Base-by-base conservation (phyloP, 2,797 vertebrate species). In the Spheniscus humboldti region DNA sequence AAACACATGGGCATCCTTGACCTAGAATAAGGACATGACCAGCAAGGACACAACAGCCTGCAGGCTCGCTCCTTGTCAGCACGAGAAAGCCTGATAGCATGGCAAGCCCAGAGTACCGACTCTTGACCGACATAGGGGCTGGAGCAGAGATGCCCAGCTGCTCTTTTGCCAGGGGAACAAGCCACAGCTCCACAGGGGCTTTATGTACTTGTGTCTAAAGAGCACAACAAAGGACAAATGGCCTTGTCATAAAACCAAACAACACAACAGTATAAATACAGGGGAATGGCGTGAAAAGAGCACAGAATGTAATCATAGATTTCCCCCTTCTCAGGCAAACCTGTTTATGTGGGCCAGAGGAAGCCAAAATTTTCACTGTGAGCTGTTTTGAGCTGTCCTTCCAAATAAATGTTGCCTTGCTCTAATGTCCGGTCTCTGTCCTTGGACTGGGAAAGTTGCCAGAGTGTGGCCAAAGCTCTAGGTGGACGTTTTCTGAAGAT, bases 381-480 rank as follows among this genome's bases (percentile, higher is more conserved):
- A 88, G 50, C 11, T 7, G 18, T 73, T 94, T 88, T 75, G 62
- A 88, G 64, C 85, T 90, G 82, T 92, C 62, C 64, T 96, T 94
- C 30, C 72, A 81, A 90, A 90, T 75, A 90, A 90, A 72, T 47
- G 35, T 84, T 83, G 57, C 75, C 33, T 84, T 88, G 68, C 62
- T 88, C 6, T 92, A 95, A 57, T 62, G 81, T 53, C 79, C 3
- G 27, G 57, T 30, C 79, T 93, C 77, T 4, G 55, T 94, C 92
- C 86, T 94, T 90, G 67, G 50, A 10, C 85, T 94, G 87, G 94
- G 94, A 95, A 92, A 52, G 43, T 50, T 94, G 91, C 85, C 89
- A 91, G 86, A 90, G 41, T 75, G 71, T 90, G 91, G 85, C 53
- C 85, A 84, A 91, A 92, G 62, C 62, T 94, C 76, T 83, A 88